phyloP scores from a whole-genome alignment of 2,797 vertebrate genomes.

The Neostethus bicornis region DNA sequence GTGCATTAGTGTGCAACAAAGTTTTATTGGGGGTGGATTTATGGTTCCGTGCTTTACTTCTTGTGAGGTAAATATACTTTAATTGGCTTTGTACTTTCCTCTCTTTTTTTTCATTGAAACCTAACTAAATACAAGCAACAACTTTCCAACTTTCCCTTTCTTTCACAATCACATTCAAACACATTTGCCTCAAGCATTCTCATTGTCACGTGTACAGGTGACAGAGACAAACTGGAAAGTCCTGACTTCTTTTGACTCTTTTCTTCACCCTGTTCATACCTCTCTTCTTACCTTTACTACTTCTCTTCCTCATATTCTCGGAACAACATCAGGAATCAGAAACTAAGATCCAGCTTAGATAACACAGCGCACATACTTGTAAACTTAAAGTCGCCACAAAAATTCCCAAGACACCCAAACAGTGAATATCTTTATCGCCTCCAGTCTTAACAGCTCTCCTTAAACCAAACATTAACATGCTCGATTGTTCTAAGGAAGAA shows the following conservation, averaged over 20 bases:
- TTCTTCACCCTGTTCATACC: neutral
- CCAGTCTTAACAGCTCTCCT: conserved; percentile 21
- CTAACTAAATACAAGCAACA: neutral
- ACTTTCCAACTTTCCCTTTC: conserved; percentile 1
- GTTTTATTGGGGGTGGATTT: no score
- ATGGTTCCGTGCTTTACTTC: no score
- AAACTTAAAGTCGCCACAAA: conserved; percentile 21
- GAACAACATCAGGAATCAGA: conserved; percentile 39
- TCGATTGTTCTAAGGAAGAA: conserved; percentile 44
- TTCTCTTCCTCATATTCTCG: neutral
- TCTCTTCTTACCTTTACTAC: neutral
- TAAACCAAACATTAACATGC: conserved; percentile 17
- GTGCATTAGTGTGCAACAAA: no score
- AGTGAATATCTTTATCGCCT: conserved; percentile 24
- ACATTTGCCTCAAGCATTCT: conserved; percentile 9
- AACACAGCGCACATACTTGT: neutral
- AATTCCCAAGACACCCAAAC: neutral
- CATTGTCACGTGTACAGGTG: conserved; percentile 35
- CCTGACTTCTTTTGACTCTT: conserved; percentile 37
- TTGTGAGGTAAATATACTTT: no score
- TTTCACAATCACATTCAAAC: neutral
- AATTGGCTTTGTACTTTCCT: neutral
- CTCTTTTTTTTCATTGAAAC: neutral
- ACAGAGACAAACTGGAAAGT: conserved; percentile 47
- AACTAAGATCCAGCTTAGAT: conserved; percentile 32